phyloP scores from a whole-genome alignment of 2,888 invertebrate species.

The Cactoblastis cactorum region DNA sequence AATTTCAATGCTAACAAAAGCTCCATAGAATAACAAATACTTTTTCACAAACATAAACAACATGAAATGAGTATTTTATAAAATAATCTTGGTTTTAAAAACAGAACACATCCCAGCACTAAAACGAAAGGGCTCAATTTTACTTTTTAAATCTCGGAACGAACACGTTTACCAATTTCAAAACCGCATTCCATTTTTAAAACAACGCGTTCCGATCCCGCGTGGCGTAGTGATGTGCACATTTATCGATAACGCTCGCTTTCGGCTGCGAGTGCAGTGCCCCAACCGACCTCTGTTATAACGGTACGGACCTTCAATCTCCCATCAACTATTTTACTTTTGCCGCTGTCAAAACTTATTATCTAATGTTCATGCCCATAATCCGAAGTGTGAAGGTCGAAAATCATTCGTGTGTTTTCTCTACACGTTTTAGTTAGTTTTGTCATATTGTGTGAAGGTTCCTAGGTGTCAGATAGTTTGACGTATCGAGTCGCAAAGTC shows the following conservation, averaged over 20 bases:
- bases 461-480: conserved; percentile 52
- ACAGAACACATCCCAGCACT: conserved; percentile 15
- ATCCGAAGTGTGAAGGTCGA: conserved; percentile 35
- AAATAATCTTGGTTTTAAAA: conserved; percentile 4
- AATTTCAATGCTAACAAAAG: not conserved
- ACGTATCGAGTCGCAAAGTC: conserved; percentile 41
- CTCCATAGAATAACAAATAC: not conserved
- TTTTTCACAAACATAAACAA: not conserved
- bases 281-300: conserved; percentile 48
- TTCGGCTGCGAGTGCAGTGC: conserved; percentile 55
- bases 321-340: conserved; percentile 52
- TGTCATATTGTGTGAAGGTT: conserved; percentile 26
- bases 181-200: conserved; percentile 64
- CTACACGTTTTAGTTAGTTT: conserved; percentile 21
- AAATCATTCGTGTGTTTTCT: conserved; percentile 24
- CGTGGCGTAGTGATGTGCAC: conserved; percentile 56
- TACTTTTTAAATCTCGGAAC: conserved; percentile 40
- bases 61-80: not conserved
- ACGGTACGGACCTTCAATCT: conserved; percentile 66
- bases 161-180: conserved; percentile 58
- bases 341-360: conserved; percentile 36
- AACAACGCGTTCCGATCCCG: conserved; percentile 41
- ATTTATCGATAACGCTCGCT: conserved; percentile 59
- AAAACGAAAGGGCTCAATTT: conserved; percentile 37
- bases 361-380: conserved; percentile 40